These are phyloP conservation scores for Rhinogobio ventralis DNA, from an alignment of 2,797 vertebrate genomes.

Conservation along the genomic window DNA sequence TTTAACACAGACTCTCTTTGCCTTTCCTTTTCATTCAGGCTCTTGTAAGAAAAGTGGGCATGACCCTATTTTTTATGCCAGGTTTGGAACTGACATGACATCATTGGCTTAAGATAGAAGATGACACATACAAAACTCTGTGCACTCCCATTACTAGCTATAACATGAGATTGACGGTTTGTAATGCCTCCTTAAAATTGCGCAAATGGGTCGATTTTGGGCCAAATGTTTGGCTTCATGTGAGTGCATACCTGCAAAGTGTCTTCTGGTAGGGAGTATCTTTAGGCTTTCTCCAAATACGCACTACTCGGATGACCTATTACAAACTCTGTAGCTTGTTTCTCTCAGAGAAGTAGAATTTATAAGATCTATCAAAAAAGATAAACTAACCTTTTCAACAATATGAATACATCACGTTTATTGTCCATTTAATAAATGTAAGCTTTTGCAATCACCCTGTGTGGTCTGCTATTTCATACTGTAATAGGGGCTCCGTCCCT, in stretches of 20 bases:
- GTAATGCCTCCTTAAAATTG: background rate
- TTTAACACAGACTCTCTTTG: conserved; percentile 77
- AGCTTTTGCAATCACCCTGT: conserved; percentile 58
- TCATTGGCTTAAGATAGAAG: conserved; percentile 76
- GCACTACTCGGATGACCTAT: conserved; percentile 39
- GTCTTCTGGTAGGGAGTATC: background rate
- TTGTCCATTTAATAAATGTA: conserved; percentile 57
- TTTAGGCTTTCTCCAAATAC: background rate
- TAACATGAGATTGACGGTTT: conserved; percentile 6
- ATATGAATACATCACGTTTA: conserved; percentile 55
- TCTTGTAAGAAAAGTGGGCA: conserved; percentile 34
- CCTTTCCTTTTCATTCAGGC: conserved; percentile 53
- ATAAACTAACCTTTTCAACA: conserved; percentile 62
- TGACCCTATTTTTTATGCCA: conserved; percentile 55
- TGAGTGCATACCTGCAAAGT: background rate
- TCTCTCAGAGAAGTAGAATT: conserved; percentile 49
- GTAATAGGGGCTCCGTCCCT: conserved; percentile 51
- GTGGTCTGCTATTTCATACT: conserved; percentile 59
- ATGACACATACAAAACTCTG: conserved; percentile 45
- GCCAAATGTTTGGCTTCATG: background rate
- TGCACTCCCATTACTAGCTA: background rate
- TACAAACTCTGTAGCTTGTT: conserved; percentile 33
- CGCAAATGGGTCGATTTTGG: background rate
- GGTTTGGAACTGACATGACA: conserved; percentile 74
- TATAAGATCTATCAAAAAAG: conserved; percentile 57